A percentile compares a stretch with the other conserved stretches of the same genome.
These are phyloP conservation scores for Apteryx mantelli DNA, from an alignment of 2,113 vertebrate species.

Conservation along the genomic window DNA sequence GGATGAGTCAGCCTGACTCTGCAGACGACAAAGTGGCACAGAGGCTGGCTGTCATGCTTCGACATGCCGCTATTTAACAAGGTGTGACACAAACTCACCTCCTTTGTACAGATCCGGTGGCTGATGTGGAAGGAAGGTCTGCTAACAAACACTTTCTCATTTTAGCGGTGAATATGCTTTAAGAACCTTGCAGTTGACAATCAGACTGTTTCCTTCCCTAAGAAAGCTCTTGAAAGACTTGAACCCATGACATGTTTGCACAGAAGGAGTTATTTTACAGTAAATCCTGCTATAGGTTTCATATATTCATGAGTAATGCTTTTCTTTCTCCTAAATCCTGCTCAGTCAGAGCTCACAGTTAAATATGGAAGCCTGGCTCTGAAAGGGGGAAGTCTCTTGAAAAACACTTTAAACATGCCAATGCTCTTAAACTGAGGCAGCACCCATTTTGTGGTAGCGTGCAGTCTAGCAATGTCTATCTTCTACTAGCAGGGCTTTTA, in stretches of 20 bases:
- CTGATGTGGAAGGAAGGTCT: not conserved
- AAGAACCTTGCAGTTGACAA: not conserved
- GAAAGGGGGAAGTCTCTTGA: not conserved
- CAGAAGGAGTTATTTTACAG: not conserved
- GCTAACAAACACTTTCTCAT: not conserved
- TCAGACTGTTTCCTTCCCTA: not conserved
- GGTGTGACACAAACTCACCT: conserved; percentile 11
- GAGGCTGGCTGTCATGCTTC: not conserved
- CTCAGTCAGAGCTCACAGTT: not conserved
- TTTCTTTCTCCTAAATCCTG: not conserved
- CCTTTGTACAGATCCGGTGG: rapidly evolving
- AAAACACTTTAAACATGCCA: not conserved
- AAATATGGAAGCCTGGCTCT: not conserved
- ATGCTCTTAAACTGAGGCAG: not conserved
- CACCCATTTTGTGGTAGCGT: not conserved
- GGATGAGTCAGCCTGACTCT: not conserved
- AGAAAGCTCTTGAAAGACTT: not conserved
- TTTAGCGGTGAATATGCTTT: not conserved
- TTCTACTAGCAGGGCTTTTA: not conserved
- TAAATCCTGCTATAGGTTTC: not conserved
- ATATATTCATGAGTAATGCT: not conserved
- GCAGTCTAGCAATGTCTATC: not conserved
- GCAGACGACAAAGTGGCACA: not conserved
- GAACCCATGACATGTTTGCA: not conserved
- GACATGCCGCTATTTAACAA: not conserved